These are phyloP conservation scores for Zygothrica quintamaculata DNA, from an alignment of 2,888 invertebrate genomes.

Conservation along the genomic window DNA sequence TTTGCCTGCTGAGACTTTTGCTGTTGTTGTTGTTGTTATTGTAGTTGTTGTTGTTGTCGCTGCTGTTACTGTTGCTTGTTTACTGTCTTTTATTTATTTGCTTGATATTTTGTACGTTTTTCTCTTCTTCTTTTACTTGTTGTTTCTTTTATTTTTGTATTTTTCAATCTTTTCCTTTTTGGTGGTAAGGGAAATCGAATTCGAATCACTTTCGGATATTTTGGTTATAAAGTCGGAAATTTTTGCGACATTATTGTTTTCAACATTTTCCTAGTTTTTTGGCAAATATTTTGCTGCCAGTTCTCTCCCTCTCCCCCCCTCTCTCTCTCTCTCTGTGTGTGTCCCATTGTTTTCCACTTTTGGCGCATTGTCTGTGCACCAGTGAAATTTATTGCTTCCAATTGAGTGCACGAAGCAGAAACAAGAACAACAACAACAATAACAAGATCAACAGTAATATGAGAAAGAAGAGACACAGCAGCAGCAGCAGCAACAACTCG, in stretches of 20 bases:
- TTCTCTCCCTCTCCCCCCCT: slow-evolving; percentile 12
- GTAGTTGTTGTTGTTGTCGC: slow-evolving; percentile 52
- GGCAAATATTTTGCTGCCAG: slow-evolving; percentile 51
- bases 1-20: slow-evolving; percentile 50
- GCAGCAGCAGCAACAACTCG: slow-evolving; percentile 46
- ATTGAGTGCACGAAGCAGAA: slow-evolving; percentile 76
- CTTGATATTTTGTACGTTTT: slow-evolving; percentile 33
- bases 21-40: slow-evolving; percentile 48
- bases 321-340: background rate
- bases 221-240: slow-evolving; percentile 82
- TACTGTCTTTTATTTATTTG: slow-evolving; percentile 68
- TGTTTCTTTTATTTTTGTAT: slow-evolving; percentile 14
- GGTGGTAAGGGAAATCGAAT: slow-evolving; percentile 80
- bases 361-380: slow-evolving; percentile 59
- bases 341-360: slow-evolving; percentile 32
- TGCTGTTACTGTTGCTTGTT: slow-evolving; percentile 61
- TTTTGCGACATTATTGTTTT: slow-evolving; percentile 81
- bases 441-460: slow-evolving; percentile 31
- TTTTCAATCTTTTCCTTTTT: slow-evolving; percentile 24
- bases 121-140: slow-evolving; percentile 15
- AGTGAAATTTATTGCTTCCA: slow-evolving; percentile 83
- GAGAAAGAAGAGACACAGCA: slow-evolving; percentile 11
- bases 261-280: slow-evolving; percentile 76
- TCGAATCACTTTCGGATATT: slow-evolving; percentile 84
- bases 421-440: slow-evolving; percentile 44